Base-by-base conservation (phyloP, 2,797 vertebrate species). In the Lagodon rhomboides region DNA sequence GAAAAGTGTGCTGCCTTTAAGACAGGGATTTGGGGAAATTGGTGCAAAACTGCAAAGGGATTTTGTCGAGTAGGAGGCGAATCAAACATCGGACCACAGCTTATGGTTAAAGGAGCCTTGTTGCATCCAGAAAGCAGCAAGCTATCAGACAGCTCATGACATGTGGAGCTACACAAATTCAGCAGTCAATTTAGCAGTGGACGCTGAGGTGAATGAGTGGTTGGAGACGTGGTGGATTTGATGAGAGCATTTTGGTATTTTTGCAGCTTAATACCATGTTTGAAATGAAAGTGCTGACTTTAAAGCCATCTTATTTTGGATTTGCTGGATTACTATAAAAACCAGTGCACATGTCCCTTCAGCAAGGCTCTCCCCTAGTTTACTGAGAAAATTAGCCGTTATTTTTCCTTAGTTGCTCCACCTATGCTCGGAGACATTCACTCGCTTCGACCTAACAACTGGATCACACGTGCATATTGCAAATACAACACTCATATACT, bases 201-300 rank as follows among this genome's bases (percentile, higher is more conserved):
- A 90, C 7, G 15, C 67, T 85, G 92, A 86, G 85, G 83, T 85
- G 80, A 86, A 89, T 65, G 76, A 89, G 89, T 74, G 92, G 89
- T 87, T 51, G 20, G 84, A 79, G 85, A 85, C 58, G 85, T 76
- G 89, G 88, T 91, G 83, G 74, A 85, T 83, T 92, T 90, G 87
- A 91, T 89, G 85, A 87, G 81, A 82, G 63, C 72, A 85, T 68
- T 87, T 79, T 65, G 77, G 83, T 92, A 87, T 91, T 92, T 92
- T 91, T 91, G 87, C 83, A 91, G 79, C 76, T 90, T 91, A 93
- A 93, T 93, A 41, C 86, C 82, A 91, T 84, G 89, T 85, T 94
- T 90, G 86, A 85, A 85, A 84, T 85, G 71, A 83, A 91, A 92
- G 61, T 89, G 89, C 89, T 91, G 88, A 92, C 87, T 85, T 91